These are phyloP conservation scores for Oscheius onirici DNA, from an alignment of 2,888 invertebrate species.

Conservation along the genomic window DNA sequence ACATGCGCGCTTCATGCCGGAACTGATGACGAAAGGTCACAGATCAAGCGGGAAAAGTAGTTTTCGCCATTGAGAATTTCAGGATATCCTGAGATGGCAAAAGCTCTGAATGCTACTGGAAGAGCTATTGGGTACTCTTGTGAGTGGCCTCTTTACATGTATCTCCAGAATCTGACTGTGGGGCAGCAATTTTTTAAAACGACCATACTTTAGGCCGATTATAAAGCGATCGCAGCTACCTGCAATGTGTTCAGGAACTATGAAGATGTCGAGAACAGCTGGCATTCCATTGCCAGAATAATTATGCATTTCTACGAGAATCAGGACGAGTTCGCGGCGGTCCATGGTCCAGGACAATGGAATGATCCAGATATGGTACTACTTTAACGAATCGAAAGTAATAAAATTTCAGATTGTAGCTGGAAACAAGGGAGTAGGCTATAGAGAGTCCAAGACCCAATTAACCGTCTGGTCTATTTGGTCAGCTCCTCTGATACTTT, in stretches of 20 bases:
- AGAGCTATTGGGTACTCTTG: slow-evolving; percentile 95
- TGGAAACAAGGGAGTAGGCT: slow-evolving; percentile 55
- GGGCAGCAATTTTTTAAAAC: not conserved
- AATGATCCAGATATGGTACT: slow-evolving; percentile 75
- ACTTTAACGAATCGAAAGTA: slow-evolving; percentile 39
- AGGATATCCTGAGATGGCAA: slow-evolving; percentile 92
- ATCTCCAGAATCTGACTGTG: slow-evolving; percentile 14
- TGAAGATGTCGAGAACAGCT: slow-evolving; percentile 72
- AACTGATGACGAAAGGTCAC: too few relatives aligned
- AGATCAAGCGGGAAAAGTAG: not conserved
- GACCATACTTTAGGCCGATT: slow-evolving; percentile 62
- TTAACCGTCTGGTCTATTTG: slow-evolving; percentile 54
- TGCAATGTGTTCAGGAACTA: slow-evolving; percentile 75
- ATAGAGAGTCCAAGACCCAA: slow-evolving; percentile 48
- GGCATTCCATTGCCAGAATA: slow-evolving; percentile 72
- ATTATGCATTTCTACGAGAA: slow-evolving; percentile 73
- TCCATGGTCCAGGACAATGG: slow-evolving; percentile 74
- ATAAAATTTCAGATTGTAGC: slow-evolving; percentile 43
- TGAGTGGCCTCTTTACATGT: slow-evolving; percentile 91
- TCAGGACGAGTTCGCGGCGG: slow-evolving; percentile 70
- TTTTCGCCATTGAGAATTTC: slow-evolving; percentile 16
- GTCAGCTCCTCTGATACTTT: slow-evolving; percentile 30
- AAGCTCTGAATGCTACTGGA: slow-evolving; percentile 87
- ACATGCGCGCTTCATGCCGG: too few relatives aligned
- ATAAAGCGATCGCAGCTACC: slow-evolving; percentile 69